Evolutionary conservation across 2,113 vertebrate genomes (phyloP).

Genomic region (Toxostoma redivivum): DNA sequence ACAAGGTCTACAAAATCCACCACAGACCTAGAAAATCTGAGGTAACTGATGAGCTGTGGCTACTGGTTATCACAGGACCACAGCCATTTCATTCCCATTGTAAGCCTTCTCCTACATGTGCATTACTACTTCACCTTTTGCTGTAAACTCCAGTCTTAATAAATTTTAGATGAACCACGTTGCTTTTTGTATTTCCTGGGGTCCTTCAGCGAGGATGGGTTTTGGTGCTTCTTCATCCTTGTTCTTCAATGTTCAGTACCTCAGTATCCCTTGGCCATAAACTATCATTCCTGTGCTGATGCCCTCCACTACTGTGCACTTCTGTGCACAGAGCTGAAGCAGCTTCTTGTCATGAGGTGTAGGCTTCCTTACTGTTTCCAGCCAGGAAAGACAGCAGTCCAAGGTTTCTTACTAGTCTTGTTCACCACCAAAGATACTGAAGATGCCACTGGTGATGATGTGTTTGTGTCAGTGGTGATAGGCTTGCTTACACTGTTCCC

Average conservation of each 20-base stretch:
- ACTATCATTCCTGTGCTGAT: not conserved
- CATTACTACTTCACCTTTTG: not conserved
- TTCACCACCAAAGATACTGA: not conserved
- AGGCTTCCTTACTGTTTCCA: not conserved
- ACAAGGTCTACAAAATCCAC: not conserved
- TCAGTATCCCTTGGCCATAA: not conserved
- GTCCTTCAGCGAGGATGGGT: not conserved
- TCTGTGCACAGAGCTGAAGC: not conserved
- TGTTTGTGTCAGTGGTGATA: not conserved
- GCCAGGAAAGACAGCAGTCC: not conserved
- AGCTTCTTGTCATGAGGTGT: not conserved
- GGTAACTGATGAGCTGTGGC: not conserved
- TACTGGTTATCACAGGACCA: not conserved
- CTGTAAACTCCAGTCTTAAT: not conserved
- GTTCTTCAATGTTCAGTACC: not conserved
- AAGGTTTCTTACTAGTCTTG: not conserved
- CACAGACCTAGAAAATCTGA: not conserved
- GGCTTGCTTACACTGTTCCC: not conserved
- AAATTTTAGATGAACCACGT: fast-evolving
- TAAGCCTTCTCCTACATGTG: not conserved
- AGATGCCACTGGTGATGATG: not conserved
- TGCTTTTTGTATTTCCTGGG: not conserved
- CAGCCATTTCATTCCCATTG: fast-evolving
- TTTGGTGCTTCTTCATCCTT: not conserved
- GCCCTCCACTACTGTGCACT: not conserved